Base-by-base conservation (phyloP, 2,888 invertebrate genomes). In the Charanyca ferruginea region DNA sequence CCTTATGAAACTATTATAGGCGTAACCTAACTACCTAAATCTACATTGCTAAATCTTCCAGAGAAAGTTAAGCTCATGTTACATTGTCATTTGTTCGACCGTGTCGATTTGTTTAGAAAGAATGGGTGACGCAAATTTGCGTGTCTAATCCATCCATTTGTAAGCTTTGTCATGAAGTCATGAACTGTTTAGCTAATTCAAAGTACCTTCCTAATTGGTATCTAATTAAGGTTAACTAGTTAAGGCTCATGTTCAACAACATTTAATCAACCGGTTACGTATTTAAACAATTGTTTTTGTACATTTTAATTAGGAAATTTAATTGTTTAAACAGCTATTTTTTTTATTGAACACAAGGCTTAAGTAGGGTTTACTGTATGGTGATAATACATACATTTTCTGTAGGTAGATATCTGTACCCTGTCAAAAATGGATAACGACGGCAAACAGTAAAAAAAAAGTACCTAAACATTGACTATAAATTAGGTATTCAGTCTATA, bases 91-190 rank as follows among this genome's bases (percentile, higher is more conserved):
- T 79, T 62, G 64, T 57, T 38, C 28, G 49, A 22, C 32, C 20
- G 42, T 25, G 35, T 65, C 52, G 23, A 44, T 51, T 60, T 57
- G 47, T 69, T 69, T 73, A 63, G 44, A 73, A 52, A 60, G 25
- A 76, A 75, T 70, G 35, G 48, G 44, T 70, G 80, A 59, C 52
- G 80, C 70, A 76, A 77, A 42, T 8, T 6, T 35, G 20, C 76
- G 44, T 79, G 80, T 42, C 63, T 48, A 18, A 54, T 54, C n/a
- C 23, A 35, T 60, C 23, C 25, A 57, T 65, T 79, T 69, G 49
- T 61, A 62, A 63, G 35, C 57, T 55, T 49, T 18, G 49, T 38
- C 23, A 57, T 48, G 32, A 61, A 22, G 32, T 49, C 57, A 38
- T 62, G 35, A 55, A 54, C 22, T 22, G 52, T 16, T 64, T 68